phyloP scores from a whole-genome alignment of 2,888 invertebrate genomes.

The Ganaspis brasiliensis region DNA sequence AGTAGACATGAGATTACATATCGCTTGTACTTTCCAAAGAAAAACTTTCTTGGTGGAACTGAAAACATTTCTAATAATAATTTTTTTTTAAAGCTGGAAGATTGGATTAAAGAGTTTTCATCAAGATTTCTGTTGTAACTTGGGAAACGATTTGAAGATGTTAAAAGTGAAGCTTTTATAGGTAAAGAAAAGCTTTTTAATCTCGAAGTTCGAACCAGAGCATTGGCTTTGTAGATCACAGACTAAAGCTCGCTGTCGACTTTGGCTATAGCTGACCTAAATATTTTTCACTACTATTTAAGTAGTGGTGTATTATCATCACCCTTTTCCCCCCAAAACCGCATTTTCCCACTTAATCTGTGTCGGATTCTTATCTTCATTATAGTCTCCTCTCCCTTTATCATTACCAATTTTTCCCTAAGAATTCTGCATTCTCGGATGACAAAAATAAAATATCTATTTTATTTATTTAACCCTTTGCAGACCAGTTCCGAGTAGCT shows the following conservation, averaged over 20 bases:
- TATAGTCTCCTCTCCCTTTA: not conserved
- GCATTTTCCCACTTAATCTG: conserved; percentile 34
- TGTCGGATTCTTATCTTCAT: conserved; percentile 13
- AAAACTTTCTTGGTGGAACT: not conserved
- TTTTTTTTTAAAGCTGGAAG: not conserved
- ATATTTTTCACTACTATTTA: conserved; percentile 39
- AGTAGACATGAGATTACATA: not conserved
- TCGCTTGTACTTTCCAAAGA: not conserved
- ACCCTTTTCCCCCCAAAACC: not conserved
- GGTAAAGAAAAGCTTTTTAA: conserved; percentile 27
- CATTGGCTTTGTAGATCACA: conserved; percentile 25
- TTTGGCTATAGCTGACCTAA: conserved; percentile 40
- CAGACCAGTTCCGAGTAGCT: no score
- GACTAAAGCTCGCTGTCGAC: conserved; percentile 23
- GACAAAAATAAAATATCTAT: no score
- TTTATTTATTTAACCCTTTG: no score
- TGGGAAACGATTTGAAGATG: conserved; percentile 14
- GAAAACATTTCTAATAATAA: conserved; percentile 9
- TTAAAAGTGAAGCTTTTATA: conserved; percentile 25
- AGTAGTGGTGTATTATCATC: conserved; percentile 35
- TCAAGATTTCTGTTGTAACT: conserved; percentile 1
- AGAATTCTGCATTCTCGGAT: not conserved
- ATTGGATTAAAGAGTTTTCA: conserved; percentile 30
- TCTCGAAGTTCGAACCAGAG: conserved; percentile 37
- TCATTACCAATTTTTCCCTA: not conserved